Conservation (phyloP, 2,888 invertebrate species). For the Zygaena filipendulae region DNA sequence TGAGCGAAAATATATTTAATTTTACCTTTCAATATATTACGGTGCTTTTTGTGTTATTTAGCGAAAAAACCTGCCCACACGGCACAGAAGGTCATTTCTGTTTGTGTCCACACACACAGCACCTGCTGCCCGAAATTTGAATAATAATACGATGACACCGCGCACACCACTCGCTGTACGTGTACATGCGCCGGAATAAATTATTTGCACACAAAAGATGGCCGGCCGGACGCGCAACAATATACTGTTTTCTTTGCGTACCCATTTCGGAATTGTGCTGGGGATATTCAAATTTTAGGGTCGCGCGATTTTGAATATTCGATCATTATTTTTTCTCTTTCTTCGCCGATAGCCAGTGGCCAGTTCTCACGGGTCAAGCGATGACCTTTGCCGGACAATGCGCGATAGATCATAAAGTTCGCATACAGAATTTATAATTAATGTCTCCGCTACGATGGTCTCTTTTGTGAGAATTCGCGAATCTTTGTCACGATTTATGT, state of each 20-base stretch:
- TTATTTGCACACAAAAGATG: constrained; percentile 45
- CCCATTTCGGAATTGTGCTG: constrained; percentile 23
- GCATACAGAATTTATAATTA: constrained; percentile 62
- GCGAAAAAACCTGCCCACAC: too few species aligned
- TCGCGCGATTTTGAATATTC: constrained; percentile 43
- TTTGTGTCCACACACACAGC: constrained; percentile 31
- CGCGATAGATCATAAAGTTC: constrained; percentile 37
- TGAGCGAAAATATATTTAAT: too few species aligned
- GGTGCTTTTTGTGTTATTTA: too few species aligned
- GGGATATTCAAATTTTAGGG: constrained; percentile 67
- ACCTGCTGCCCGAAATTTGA: constrained; percentile 51
- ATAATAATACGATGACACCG: constrained; percentile 54
- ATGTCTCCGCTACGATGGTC: constrained; percentile 36
- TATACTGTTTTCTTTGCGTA: constrained; percentile 52
- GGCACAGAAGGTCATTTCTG: constrained; percentile 59
- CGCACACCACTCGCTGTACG: constrained; percentile 24
- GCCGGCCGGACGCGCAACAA: constrained; percentile 33
- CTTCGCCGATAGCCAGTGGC: constrained; percentile 22
- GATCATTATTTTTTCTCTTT: constrained; percentile 32
- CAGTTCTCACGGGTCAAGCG: constrained; percentile 65
- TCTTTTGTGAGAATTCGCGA: constrained; percentile 45
- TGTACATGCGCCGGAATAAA: constrained; percentile 48
- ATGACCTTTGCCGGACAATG: constrained; percentile 55
- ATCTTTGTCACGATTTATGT: constrained; percentile 41
- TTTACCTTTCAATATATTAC: too few species aligned